phyloP scores from a whole-genome alignment of 2,113 vertebrate species.

The Dicentrarchus labrax region DNA sequence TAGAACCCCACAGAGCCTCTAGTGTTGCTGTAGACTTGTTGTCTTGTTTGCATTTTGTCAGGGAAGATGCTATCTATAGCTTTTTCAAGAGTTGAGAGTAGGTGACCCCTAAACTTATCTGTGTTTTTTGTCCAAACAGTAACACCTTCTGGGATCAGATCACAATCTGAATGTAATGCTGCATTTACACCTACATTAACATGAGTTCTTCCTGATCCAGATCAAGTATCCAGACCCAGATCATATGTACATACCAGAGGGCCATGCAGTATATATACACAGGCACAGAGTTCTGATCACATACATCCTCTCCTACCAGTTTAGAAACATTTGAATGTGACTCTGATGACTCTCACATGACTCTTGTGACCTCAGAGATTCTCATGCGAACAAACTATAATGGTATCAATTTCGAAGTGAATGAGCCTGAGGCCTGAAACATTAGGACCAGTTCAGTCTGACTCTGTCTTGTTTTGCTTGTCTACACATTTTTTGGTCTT shows the following conservation, averaged over 20 bases:
- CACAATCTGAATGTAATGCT: not conserved
- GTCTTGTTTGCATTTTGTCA: too few species aligned
- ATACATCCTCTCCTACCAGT: not conserved
- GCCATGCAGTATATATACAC: not conserved
- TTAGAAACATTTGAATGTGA: not conserved
- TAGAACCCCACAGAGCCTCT: too few species aligned
- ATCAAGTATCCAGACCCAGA: not conserved
- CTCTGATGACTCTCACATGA: not conserved
- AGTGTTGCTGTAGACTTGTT: too few species aligned
- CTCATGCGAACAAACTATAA: not conserved
- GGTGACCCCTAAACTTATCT: too few species aligned
- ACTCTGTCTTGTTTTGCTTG: not conserved
- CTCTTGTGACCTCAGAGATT: constrained; percentile 7
- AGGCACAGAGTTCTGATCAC: too few species aligned
- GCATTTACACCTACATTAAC: not conserved
- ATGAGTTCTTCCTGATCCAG: not conserved
- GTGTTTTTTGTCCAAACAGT: not conserved
- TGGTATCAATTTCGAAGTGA: not conserved
- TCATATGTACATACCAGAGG: not conserved
- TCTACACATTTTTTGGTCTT: not conserved
- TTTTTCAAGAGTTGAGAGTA: too few species aligned
- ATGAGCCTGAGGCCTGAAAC: not conserved
- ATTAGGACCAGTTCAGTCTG: not conserved
- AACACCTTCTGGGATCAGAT: not conserved
- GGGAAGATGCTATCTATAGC: too few species aligned